Conservation (phyloP, 2,113 vertebrate genomes). For the Hippocampus mohnikei region DNA sequence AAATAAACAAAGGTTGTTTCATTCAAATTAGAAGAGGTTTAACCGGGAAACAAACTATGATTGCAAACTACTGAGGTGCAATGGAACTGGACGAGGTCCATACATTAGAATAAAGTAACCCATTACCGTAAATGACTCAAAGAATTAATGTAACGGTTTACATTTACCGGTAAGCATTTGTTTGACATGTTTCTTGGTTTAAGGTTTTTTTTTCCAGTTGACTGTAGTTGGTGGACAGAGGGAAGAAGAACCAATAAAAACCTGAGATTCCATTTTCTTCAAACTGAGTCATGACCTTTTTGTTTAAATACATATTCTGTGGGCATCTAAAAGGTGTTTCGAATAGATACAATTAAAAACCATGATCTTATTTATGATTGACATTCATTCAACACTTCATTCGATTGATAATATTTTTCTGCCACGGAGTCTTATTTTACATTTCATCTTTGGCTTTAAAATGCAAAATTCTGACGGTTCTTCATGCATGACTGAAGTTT, state of each 20-base stretch:
- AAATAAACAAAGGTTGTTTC: background rate
- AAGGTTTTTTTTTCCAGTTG: too few species aligned
- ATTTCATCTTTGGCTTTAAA: background rate
- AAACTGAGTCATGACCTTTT: background rate
- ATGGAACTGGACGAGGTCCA: background rate
- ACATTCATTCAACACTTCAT: too few species aligned
- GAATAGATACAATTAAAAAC: too few species aligned
- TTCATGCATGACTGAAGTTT: slow-evolving; percentile 4
- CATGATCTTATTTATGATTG: too few species aligned
- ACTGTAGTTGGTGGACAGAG: too few species aligned
- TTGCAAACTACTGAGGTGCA: background rate
- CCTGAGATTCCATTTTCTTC: background rate
- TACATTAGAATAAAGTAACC: background rate
- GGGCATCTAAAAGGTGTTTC: too few species aligned
- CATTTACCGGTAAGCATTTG: too few species aligned
- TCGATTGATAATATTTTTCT: too few species aligned
- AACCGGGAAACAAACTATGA: background rate
- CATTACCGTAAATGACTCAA: too few species aligned
- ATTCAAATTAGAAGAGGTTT: background rate
- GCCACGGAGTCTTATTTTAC: background rate
- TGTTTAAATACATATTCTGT: background rate
- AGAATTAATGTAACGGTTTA: too few species aligned
- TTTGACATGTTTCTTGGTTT: too few species aligned
- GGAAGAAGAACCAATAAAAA: background rate
- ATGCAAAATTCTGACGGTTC: background rate